phyloP scores from a whole-genome alignment of 2,888 invertebrate species.

The Pandemis corylana region DNA sequence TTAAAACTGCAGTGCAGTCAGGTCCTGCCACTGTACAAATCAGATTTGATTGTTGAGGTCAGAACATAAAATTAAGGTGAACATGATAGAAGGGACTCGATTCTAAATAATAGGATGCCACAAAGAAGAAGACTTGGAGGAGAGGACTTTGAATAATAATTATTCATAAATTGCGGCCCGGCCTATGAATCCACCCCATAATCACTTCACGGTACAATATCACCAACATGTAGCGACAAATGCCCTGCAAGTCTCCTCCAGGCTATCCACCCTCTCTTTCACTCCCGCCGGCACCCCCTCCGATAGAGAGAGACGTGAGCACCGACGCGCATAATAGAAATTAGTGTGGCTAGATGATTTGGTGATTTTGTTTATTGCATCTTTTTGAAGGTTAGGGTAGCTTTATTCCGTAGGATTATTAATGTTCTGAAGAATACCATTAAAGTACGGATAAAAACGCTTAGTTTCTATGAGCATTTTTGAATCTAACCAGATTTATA shows the following conservation, averaged over 20 bases:
- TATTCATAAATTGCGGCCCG: background rate
- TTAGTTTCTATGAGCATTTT: too few relatives aligned
- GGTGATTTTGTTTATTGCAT: constrained; percentile 48
- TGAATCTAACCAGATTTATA: too few relatives aligned
- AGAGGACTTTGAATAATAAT: too few relatives aligned
- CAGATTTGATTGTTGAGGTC: too few relatives aligned
- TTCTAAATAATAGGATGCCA: too few relatives aligned
- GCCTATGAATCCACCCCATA: constrained; percentile 52
- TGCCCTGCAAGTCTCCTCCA: constrained; percentile 50
- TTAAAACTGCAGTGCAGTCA: too few relatives aligned
- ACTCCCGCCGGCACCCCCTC: constrained; percentile 15
- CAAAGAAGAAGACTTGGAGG: too few relatives aligned
- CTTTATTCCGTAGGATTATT: background rate
- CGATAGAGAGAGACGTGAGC: constrained; percentile 44
- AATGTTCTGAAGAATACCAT: background rate
- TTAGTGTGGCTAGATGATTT: constrained; percentile 52
- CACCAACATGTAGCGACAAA: constrained; percentile 68
- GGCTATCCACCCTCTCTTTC: constrained; percentile 46
- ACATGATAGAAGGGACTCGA: too few relatives aligned
- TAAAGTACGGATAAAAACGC: too few relatives aligned
- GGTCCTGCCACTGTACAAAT: too few relatives aligned
- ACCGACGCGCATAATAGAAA: constrained; percentile 51
- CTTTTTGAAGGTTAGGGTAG: constrained; percentile 2
- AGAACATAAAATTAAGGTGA: too few relatives aligned
- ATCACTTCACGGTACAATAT: constrained; percentile 71